Evolutionary conservation across 2,113 vertebrate genomes (phyloP), one percentile per base, ranked within the genome.

Genomic region (Tetrao urogallus): DNA sequence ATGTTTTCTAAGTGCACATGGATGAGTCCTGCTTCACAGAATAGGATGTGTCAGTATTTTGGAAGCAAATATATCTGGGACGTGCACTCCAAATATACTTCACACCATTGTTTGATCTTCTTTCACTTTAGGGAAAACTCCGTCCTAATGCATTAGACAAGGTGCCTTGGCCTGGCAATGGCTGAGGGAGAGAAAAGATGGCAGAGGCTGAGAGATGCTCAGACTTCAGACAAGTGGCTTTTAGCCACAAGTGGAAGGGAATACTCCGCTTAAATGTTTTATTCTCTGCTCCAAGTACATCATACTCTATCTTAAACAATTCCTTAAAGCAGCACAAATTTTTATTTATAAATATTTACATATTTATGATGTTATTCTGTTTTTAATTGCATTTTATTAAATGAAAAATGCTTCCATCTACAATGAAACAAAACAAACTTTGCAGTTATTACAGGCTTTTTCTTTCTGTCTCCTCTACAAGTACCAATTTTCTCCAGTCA

Each of bases 401-500:
- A 63, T 58, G 74, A 83, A 36, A 92, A 38, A 58, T 34, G 28
- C 16, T 83, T 79, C 7, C 10, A 63, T 47, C 32, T 65, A 36
- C 50, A 71, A 34, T 7, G 3, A 96, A 95, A 81, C 8, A 89
- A 88, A 70, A 38, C 22, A 28, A 83, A 94, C 45, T 65, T 94
- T 81, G 16, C 40, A 86, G 60, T 80, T 93, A 88, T 74, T 34
- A 69, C 38, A 89, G 71, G 65, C 19, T 61, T 89, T 85, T 79
- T 13, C 10, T 67, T 79, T 81, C 60, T 65, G 7, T 48, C 38
- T 91, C 17, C 43, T 88, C 45, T 93, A 0, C 67, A 95, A 94
- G 32, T 25, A 79, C 20, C 90, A 83, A 90, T 96, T 96, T 95
- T 93, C 87, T 92, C 66, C 81, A 93, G 79, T 89, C 3, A 58